Evolutionary conservation across 2,888 invertebrate species (phyloP), one percentile per base, ranked within the genome.

Genomic region (Heliconius erato): DNA sequence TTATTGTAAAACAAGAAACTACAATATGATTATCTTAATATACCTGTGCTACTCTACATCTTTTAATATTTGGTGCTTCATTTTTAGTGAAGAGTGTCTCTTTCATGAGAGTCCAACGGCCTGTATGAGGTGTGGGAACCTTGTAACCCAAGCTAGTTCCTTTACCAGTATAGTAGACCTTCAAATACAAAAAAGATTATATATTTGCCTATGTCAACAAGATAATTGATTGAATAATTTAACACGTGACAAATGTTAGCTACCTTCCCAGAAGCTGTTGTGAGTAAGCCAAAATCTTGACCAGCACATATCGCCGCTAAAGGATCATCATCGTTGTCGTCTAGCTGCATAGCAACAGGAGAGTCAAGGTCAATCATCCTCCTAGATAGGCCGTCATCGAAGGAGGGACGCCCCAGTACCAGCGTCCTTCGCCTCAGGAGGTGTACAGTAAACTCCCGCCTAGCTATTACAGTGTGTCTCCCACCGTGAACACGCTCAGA

Each of bases 241-340:
- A 49, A 67, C n/a, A n/a, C 2, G 23, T 54, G 7, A 54, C 23
- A 54, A 23, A 23, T 32, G 16, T 49, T 11, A 80, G 80, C 44
- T 92, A 98, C 98, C 96, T 98, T 98, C 85, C 99, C 99, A 79
- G 97, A 97, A n/a, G 97, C 95, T 11, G 98, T 99, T 88, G 97
- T 97, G 6, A 99, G 96, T 69, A 99, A 93, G 2, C 98, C 98
- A 92, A 99, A 99, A 88, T 99, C 99, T 92, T 99, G 99, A 44
- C 99, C 99, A 71, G 98, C 97, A 71, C 97, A 97, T 80, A 99
- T 97, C 76, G 97, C 96, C 19, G 97, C 94, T 0, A 98, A 96
- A 87, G 99, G 99, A 87, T 99, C 98, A 86, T 99, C 98, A 86
- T 97, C 96, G 35, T 94, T 95, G 28, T 97, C 92, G 85, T 97